phyloP scores from a whole-genome alignment of 2,888 invertebrate species.

The Amphipyra berbera region DNA sequence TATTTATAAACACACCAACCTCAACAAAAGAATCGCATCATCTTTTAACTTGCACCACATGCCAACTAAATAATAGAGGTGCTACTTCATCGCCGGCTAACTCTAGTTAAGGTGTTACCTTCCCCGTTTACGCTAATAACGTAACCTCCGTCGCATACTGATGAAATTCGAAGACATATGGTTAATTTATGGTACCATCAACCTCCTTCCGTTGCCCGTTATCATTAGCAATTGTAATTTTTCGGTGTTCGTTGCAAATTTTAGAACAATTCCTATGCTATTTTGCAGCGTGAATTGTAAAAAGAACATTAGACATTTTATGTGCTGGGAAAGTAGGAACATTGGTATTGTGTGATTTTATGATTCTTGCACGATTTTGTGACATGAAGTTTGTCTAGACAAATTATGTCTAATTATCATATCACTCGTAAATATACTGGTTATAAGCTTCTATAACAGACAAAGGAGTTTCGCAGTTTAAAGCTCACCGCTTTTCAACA shows the following conservation, averaged over 20 bases:
- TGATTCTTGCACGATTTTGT: constrained; percentile 35
- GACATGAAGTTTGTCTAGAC: neutral
- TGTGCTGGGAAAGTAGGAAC: constrained; percentile 16
- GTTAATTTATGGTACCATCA: constrained; percentile 59
- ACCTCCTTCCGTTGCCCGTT: constrained; percentile 56
- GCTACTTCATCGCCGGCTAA: constrained; percentile 27
- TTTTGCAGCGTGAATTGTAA: constrained; percentile 18
- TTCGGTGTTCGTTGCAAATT: constrained; percentile 37
- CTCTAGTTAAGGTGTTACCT: constrained; percentile 49
- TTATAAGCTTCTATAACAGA: too few species aligned
- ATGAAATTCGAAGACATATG: constrained; percentile 51
- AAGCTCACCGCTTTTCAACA: too few species aligned
- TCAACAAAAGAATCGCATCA: neutral
- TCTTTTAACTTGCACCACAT: constrained; percentile 23
- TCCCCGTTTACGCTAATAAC: constrained; percentile 58
- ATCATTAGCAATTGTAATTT: constrained; percentile 64
- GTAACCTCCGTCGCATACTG: constrained; percentile 49
- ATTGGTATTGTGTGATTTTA: constrained; percentile 20
- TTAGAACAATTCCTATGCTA: constrained; percentile 32
- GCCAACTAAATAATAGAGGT: constrained; percentile 24
- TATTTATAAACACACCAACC: too few species aligned
- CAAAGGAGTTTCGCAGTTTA: too few species aligned
- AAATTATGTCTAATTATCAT: too few species aligned
- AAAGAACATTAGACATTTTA: constrained; percentile 13
- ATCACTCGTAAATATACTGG: too few species aligned